A percentile compares a stretch with the other conserved stretches of the same genome.
These are phyloP conservation scores for Anas platyrhynchos DNA, from an alignment of 2,113 vertebrate species.

Conservation along the genomic window DNA sequence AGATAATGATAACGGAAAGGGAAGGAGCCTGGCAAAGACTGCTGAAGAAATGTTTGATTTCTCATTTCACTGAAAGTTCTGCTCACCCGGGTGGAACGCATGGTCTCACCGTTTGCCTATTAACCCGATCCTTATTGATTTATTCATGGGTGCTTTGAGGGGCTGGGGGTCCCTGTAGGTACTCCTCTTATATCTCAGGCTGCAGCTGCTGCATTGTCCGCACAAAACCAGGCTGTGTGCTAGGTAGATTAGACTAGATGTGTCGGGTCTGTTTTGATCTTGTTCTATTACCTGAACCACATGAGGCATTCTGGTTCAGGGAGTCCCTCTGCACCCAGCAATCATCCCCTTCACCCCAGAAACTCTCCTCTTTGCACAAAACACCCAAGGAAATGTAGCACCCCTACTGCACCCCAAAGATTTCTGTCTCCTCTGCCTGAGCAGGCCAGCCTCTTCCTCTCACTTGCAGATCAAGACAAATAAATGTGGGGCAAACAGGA, in stretches of 20 bases:
- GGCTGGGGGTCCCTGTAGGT: not conserved
- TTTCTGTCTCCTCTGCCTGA: not conserved
- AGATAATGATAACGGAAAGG: not conserved
- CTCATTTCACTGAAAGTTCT: slow-evolving; percentile 5
- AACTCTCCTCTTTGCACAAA: rapidly evolving
- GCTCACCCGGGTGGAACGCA: slow-evolving; percentile 7
- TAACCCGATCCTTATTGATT: not conserved
- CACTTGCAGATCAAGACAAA: not conserved
- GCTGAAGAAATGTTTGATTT: slow-evolving; percentile 45
- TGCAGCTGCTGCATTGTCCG: rapidly evolving
- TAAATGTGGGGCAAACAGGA: not conserved
- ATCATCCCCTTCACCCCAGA: not conserved
- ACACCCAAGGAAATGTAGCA: not conserved
- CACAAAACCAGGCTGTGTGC: not conserved
- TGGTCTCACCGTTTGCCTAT: not conserved
- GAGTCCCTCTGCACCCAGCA: not conserved
- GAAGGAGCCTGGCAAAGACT: slow-evolving; percentile 17
- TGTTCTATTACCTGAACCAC: not conserved
- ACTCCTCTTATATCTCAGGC: not conserved
- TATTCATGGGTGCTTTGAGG: not conserved
- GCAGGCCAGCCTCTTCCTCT: not conserved
- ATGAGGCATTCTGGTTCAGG: not conserved
- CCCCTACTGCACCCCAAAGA: not conserved
- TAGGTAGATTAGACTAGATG: not conserved
- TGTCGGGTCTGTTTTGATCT: not conserved